Conservation (phyloP, 2,113 vertebrate genomes). For the Pungitius pungitius region DNA sequence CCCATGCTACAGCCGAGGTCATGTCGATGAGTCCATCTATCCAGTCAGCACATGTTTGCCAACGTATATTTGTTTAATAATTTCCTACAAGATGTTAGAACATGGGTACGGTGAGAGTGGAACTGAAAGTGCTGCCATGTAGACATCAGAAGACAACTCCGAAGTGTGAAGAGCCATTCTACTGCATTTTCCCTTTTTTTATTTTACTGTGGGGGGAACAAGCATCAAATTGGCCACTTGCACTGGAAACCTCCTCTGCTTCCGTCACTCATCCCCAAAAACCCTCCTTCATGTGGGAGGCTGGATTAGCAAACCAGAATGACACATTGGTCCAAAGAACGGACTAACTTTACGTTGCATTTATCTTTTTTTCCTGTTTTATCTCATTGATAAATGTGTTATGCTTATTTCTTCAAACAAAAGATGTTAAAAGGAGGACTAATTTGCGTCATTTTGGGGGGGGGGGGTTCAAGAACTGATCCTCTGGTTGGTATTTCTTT, state of each 20-base stretch:
- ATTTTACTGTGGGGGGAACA: neutral
- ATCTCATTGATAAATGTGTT: conserved; percentile 71
- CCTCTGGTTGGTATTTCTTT: conserved; percentile 45
- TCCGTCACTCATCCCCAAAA: conserved; percentile 4
- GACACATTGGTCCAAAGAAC: conserved; percentile 13
- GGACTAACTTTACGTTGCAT: conserved; percentile 48
- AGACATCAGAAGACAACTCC: neutral
- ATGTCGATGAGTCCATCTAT: neutral
- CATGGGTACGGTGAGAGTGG: conserved; percentile 14
- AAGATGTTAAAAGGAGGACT: conserved; percentile 60
- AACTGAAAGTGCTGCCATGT: neutral
- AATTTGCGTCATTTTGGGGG: conserved; percentile 53
- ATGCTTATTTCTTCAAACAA: conserved; percentile 72
- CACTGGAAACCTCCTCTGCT: neutral
- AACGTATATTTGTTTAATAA: conserved; percentile 1
- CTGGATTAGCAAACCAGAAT: conserved; percentile 6
- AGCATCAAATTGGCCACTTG: neutral
- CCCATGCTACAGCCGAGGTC: neutral
- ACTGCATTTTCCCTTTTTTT: neutral
- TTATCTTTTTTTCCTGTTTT: conserved; percentile 58
- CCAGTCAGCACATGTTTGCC: conserved; percentile 27
- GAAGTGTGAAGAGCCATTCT: neutral
- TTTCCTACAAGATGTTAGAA: conserved; percentile 12
- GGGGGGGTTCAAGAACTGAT: conserved; percentile 30
- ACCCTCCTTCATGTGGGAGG: neutral